phyloP scores from a whole-genome alignment of 2,797 vertebrate species.

The Acipenser oxyrinchus region DNA sequence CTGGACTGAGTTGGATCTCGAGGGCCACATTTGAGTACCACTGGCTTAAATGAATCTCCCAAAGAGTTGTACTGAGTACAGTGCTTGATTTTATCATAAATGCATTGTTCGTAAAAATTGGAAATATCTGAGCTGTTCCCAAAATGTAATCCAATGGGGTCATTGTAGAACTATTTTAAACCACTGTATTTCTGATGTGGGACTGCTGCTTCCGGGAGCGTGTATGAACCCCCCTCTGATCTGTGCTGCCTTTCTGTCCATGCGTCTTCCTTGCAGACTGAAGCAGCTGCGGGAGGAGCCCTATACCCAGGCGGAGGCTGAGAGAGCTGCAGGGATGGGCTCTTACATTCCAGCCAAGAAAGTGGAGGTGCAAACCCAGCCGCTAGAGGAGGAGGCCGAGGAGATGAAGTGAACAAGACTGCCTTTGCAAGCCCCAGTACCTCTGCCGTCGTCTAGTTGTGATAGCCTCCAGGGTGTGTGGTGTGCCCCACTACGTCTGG shows the following conservation, averaged over 20 bases:
- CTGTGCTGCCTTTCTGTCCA: not conserved
- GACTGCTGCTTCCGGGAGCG: not conserved
- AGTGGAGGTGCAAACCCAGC: constrained; percentile 77
- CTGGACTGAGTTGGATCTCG: too few relatives aligned
- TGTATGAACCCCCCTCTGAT: constrained; percentile 12
- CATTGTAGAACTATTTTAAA: not conserved
- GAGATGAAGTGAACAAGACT: constrained; percentile 56
- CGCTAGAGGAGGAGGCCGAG: constrained; percentile 71
- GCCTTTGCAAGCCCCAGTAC: not conserved
- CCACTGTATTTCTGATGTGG: not conserved
- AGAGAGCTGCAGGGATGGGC: constrained; percentile 91
- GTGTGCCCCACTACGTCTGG: too few relatives aligned
- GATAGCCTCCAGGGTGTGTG: too few relatives aligned
- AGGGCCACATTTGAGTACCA: too few relatives aligned
- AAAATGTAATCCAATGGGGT: not conserved
- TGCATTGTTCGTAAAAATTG: not conserved
- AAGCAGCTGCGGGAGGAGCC: constrained; percentile 80
- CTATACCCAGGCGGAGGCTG: constrained; percentile 87
- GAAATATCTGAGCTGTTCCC: not conserved
- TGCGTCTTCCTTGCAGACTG: constrained; percentile 51
- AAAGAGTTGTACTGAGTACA: too few relatives aligned
- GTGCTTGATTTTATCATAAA: too few relatives aligned
- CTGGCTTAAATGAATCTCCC: too few relatives aligned
- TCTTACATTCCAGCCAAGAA: constrained; percentile 74
- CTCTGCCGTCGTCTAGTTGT: not conserved